Evolutionary conservation across 2,113 vertebrate species (phyloP), one percentile per base, ranked within the genome.

Genomic region (Bostrychus sinensis): DNA sequence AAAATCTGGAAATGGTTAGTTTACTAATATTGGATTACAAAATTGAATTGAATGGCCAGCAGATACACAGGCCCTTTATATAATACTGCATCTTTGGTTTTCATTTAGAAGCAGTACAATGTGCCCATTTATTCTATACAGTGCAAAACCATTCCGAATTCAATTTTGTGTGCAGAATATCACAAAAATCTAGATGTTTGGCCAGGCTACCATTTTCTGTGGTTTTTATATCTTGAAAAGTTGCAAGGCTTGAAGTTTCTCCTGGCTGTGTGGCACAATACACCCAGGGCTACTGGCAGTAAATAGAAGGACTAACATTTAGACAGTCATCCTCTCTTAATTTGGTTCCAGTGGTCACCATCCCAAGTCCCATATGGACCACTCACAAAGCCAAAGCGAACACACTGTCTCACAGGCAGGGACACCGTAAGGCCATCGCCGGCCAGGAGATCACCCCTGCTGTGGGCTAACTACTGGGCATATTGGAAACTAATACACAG

Each of bases 401-500:
- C 48, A 51, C 25, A 51, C 25, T 48, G 45, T 48, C 22, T 48
- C 13, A 25, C 22, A 25, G 25, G 25, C 48, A n/a, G 25, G 45
- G 16, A 51, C 48, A 51, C 48, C 28, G 12, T 28, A 14, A 51
- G 14, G 48, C 48, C 48, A 30, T 30, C 23, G 20, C 45, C 20
- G 22, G 45, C 45, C 22, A 25, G n/a, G 30, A 32, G 48, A 39
- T 39, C 23, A 14, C 5, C 48, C 48, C 25, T 51, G 48, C 48
- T 28, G 48, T 7, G 25, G 25, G 25, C 48, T 28, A 26, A 28
- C 48, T 28, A 48, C 25, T 51, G 48, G 14, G 23, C 48, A 51
- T 51, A 51, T 51, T 51, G 25, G 48, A 28, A 51, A 51, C 25
- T 6, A 28, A 28, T 30, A 51, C 48, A 51, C 16, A 51, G 23